Evolutionary conservation across 2,888 invertebrate genomes (phyloP), one percentile per base, ranked within the genome.

Genomic region (Watsonalla binaria): DNA sequence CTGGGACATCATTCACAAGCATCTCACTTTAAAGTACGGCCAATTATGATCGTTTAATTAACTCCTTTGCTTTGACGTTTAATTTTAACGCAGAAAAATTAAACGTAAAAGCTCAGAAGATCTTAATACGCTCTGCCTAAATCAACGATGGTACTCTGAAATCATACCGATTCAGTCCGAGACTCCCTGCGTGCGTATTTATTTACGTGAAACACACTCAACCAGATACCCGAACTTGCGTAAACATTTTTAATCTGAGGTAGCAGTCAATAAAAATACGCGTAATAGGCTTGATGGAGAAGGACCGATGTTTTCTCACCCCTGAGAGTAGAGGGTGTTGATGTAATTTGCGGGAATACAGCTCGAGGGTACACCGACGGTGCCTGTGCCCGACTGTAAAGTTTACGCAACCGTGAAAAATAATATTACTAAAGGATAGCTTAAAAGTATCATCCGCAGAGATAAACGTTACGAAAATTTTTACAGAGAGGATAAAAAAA

Each of bases 261-360:
- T 4, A 63, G 61, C 64, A 65, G 66, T 72, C 66, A 72, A 74
- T 78, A 76, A 82, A 81, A 74, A 76, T 74, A 76, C 72, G 66
- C 69, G 67, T 76, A 80, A 78, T 73, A 61, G 74, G 73, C 74
- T 73, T 76, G 77, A 76, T 74, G 71, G 73, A 71, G 70, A 63
- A 61, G 66, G 66, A 68, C 59, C 72, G 66, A 71, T 68, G 72
- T 72, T 77, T 70, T 69, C 52, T 63, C 62, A 61, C 76, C 70
- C 72, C 58, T 45, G 73, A 68, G 76, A 72, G 61, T 52, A 53
- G 62, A 54, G 63, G 65, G 68, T 70, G 72, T 71, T 78, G 74
- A 82, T 80, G 77, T 78, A 77, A 82, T 82, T 79, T 79, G 61
- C 68, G 69, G 64, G 70, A 70, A 39, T 54, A 53, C 42, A 35